These are phyloP conservation scores for Dicranocentrus wangi DNA, from an alignment of 2,888 invertebrate genomes.

Conservation along the genomic window DNA sequence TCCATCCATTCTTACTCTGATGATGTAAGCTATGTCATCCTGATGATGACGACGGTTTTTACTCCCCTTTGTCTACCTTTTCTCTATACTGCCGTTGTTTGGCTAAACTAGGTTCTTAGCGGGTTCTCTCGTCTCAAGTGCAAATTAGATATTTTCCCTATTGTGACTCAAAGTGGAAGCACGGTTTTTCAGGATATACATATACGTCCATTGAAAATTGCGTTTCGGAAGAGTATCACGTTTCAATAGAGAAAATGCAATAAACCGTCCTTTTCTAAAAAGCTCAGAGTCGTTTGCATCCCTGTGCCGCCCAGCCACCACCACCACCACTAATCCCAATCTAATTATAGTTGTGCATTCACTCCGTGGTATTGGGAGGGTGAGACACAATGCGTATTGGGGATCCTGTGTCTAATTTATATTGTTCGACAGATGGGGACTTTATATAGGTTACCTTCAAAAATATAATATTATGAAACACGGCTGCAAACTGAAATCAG, in stretches of 20 bases:
- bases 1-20: slow-evolving; percentile 8
- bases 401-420: slow-evolving; percentile 10
- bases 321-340: slow-evolving; percentile 28
- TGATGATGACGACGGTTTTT: slow-evolving; percentile 25
- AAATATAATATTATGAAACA: too few relatives aligned
- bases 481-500: too few relatives aligned
- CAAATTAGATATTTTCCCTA: slow-evolving; percentile 26
- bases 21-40: not conserved
- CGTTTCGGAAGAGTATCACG: not conserved
- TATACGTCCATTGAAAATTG: too few relatives aligned
- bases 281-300: not conserved
- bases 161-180: slow-evolving; percentile 1
- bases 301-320: too few relatives aligned
- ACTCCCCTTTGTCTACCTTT: slow-evolving; percentile 34
- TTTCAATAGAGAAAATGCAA: slow-evolving; percentile 17
- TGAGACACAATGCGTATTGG: slow-evolving; percentile 1
- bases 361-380: not conserved
- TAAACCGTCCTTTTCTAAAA: slow-evolving; percentile 3
- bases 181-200: too few relatives aligned
- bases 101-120: not conserved
- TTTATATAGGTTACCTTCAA: not conserved
- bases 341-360: slow-evolving; percentile 19
- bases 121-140: slow-evolving; percentile 22
- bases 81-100: not conserved
- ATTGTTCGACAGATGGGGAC: slow-evolving; percentile 24